phyloP scores from a whole-genome alignment of 1,140 invertebrate species.

The Magallana gigas region DNA sequence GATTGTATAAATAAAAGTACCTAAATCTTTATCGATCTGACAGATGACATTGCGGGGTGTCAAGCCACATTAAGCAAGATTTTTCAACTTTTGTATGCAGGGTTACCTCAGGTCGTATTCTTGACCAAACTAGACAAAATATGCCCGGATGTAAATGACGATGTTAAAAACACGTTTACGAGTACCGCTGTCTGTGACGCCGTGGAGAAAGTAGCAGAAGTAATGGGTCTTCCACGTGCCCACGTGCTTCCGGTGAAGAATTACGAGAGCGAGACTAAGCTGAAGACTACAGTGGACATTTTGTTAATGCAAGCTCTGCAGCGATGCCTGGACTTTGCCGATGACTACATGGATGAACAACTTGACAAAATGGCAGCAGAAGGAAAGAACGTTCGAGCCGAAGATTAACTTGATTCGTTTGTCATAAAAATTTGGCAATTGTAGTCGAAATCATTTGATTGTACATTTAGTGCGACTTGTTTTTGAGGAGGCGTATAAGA shows the following conservation, averaged over 20 bases:
- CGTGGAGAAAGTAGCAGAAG: conserved; percentile 51
- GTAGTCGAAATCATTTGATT: too few relatives aligned
- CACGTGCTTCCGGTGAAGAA: conserved; percentile 59
- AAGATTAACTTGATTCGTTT: not conserved
- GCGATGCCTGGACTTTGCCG: conserved; percentile 54
- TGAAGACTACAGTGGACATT: conserved; percentile 46
- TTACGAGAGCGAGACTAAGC: conserved; percentile 56
- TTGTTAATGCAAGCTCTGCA: conserved; percentile 46
- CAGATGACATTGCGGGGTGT: too few relatives aligned
- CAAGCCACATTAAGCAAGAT: too few relatives aligned
- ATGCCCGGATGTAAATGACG: conserved; percentile 44
- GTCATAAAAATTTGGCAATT: too few relatives aligned
- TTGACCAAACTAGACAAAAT: conserved; percentile 55
- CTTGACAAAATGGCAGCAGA: not conserved
- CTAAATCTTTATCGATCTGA: too few relatives aligned
- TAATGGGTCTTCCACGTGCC: conserved; percentile 55
- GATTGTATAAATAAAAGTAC: not conserved
- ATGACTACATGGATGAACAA: conserved; percentile 54
- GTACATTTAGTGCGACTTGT: too few relatives aligned
- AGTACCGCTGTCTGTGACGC: conserved; percentile 46
- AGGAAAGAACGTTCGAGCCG: not conserved
- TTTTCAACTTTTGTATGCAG: not conserved
- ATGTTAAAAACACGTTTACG: conserved; percentile 44
- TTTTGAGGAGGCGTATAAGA: too few relatives aligned
- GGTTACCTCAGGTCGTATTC: conserved; percentile 47